Percentiles rank a stretch among this genome's conserved stretches.
Conservation (phyloP, 2,797 vertebrate species). For the Phrynocephalus vlangalii region DNA sequence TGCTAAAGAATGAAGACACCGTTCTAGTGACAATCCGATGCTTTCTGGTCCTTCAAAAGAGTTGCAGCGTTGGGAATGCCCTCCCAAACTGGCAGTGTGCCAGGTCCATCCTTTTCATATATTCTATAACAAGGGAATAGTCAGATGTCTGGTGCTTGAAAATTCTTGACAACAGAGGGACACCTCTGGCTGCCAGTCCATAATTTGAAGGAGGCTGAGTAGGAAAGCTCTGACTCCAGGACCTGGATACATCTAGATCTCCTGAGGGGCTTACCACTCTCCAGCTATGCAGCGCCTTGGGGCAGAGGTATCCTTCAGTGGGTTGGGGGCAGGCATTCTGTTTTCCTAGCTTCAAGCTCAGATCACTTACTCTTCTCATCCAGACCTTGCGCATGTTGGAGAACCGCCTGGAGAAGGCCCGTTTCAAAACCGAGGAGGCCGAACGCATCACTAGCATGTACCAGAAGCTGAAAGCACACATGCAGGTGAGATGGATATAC, state of each 20-base stretch:
- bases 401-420: constrained; percentile 88
- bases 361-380: not conserved
- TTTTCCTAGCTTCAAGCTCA: not conserved
- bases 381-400: constrained; percentile 84
- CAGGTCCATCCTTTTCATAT: too few species aligned
- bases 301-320: not conserved
- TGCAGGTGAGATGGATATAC: constrained; percentile 77
- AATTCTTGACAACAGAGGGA: not conserved
- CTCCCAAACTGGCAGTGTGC: too few species aligned
- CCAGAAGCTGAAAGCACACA: constrained; percentile 83
- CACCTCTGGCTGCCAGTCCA: not conserved
- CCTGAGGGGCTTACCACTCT: too few species aligned
- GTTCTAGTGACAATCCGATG: too few species aligned
- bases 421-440: constrained; percentile 84
- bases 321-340: not conserved
- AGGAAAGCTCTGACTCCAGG: not conserved
- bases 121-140: not conserved
- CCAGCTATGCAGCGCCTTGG: not conserved
- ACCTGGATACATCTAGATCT: not conserved
- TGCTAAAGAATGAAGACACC: too few species aligned
- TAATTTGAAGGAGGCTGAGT: not conserved
- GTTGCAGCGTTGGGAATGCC: too few species aligned
- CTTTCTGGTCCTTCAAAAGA: too few species aligned
- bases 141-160: not conserved
- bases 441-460: constrained; percentile 82